Percentiles rank a stretch among this genome's conserved stretches.
These are phyloP conservation scores for rabbit (Oryctolagus cuniculus) DNA, from an alignment of 2,113 vertebrate genomes.

Conservation along the genomic window DNA sequence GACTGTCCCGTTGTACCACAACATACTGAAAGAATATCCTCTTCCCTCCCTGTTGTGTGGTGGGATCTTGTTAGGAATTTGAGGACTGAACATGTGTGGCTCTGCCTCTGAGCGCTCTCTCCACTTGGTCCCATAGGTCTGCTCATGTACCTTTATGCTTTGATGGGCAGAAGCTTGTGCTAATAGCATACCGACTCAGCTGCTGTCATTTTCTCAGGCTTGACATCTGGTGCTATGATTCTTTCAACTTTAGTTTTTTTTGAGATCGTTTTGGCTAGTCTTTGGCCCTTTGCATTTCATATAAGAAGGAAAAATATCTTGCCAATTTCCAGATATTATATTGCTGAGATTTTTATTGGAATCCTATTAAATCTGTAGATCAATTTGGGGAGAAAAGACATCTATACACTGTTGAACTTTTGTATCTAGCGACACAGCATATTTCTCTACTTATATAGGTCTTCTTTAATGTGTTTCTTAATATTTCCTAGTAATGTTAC, in stretches of 20 bases:
- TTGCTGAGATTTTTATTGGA: slow-evolving; percentile 30
- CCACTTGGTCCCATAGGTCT: neutral
- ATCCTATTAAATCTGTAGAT: neutral
- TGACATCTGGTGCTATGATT: neutral
- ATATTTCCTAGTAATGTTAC: neutral
- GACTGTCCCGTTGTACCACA: neutral
- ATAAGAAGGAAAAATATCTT: slow-evolving; percentile 39
- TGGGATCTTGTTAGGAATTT: neutral
- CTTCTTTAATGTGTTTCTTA: neutral
- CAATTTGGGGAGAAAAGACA: neutral
- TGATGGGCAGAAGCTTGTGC: neutral
- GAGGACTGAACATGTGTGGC: neutral
- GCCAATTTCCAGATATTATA: neutral
- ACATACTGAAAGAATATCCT: neutral
- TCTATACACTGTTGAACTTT: neutral
- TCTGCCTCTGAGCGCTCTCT: neutral
- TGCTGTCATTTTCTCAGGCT: slow-evolving; percentile 22
- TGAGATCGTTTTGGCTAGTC: neutral
- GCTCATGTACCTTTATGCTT: neutral
- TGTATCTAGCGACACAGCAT: neutral
- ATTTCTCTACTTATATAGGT: neutral
- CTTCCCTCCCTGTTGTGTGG: neutral
- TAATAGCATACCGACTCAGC: neutral
- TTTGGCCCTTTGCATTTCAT: slow-evolving; percentile 27
- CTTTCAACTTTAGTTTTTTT: slow-evolving; percentile 21